A percentile compares a stretch with the other conserved stretches of the same genome.
Evolutionary conservation across 1,140 invertebrate species (phyloP).

Genomic region (Aplysia californica): DNA sequence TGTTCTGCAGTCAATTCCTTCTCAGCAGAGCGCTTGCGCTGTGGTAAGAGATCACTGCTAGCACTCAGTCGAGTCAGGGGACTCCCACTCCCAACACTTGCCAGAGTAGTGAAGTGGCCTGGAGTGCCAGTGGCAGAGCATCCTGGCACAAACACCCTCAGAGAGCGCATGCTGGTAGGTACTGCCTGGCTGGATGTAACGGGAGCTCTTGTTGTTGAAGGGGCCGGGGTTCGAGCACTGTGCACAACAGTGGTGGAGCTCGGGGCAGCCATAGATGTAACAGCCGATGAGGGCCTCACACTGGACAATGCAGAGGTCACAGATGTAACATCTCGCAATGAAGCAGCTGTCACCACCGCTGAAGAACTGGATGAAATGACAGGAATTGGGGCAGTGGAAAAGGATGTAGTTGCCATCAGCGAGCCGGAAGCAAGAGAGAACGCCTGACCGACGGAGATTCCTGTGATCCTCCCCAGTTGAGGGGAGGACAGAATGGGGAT

Average conservation of each 20-base stretch:
- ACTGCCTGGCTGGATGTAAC: too few relatives aligned
- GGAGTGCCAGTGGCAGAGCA: background rate
- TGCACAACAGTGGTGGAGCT: background rate
- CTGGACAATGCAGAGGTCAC: background rate
- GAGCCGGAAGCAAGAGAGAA: background rate
- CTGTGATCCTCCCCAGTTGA: too few relatives aligned
- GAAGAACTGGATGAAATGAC: background rate
- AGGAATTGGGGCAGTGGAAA: background rate
- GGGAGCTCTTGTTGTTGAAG: background rate
- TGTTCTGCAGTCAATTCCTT: slow-evolving; percentile 62
- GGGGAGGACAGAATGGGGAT: too few relatives aligned
- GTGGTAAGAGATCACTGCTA: slow-evolving; percentile 20
- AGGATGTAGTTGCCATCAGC: background rate
- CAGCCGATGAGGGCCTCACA: background rate
- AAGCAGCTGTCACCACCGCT: background rate
- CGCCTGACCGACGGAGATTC: background rate
- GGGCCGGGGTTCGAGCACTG: background rate
- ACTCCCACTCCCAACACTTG: background rate
- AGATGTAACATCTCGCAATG: too few relatives aligned
- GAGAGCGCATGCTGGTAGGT: background rate
- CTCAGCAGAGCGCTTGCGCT: background rate
- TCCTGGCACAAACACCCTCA: slow-evolving; percentile 22
- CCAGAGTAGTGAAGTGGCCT: background rate
- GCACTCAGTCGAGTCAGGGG: slow-evolving; percentile 5
- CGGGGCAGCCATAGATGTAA: background rate